Evolutionary conservation across 2,888 invertebrate species (phyloP).

Genomic region (Uloborus plumipes): DNA sequence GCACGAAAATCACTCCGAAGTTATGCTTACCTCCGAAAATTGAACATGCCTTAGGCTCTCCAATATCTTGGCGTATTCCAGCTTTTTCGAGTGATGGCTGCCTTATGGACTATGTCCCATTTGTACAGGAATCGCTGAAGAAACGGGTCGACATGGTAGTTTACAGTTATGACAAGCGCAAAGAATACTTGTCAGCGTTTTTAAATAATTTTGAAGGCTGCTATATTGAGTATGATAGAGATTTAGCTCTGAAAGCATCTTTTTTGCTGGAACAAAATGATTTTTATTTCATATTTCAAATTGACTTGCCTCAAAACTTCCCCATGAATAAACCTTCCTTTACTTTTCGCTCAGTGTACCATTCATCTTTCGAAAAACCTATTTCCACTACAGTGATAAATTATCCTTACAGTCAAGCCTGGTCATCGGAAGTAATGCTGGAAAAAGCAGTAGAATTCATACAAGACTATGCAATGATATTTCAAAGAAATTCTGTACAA

Average conservation of each 20-base stretch:
- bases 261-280: slow-evolving; percentile 55
- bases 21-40: slow-evolving; percentile 52
- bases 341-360: slow-evolving; percentile 53
- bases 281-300: slow-evolving; percentile 49
- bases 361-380: slow-evolving; percentile 44
- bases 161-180: slow-evolving; percentile 45
- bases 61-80: slow-evolving; percentile 46
- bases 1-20: slow-evolving; percentile 55
- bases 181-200: slow-evolving; percentile 44
- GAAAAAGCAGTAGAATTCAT: slow-evolving; percentile 43
- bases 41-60: slow-evolving; percentile 47
- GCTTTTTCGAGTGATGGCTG: slow-evolving; percentile 52
- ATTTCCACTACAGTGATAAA: slow-evolving; percentile 46
- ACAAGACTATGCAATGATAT: slow-evolving; percentile 37
- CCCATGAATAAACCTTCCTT: slow-evolving; percentile 51
- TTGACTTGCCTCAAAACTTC: slow-evolving; percentile 55
- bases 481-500: slow-evolving; percentile 54
- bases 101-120: slow-evolving; percentile 57
- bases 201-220: slow-evolving; percentile 54
- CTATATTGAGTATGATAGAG: slow-evolving; percentile 48
- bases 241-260: slow-evolving; percentile 40
- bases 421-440: slow-evolving; percentile 32
- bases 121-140: slow-evolving; percentile 54
- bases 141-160: slow-evolving; percentile 45
- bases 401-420: slow-evolving; percentile 50